Percentiles rank a stretch among this genome's conserved stretches.
Conservation (phyloP, 2,113 vertebrate genomes). For the Neodontobutis hainanensis region DNA sequence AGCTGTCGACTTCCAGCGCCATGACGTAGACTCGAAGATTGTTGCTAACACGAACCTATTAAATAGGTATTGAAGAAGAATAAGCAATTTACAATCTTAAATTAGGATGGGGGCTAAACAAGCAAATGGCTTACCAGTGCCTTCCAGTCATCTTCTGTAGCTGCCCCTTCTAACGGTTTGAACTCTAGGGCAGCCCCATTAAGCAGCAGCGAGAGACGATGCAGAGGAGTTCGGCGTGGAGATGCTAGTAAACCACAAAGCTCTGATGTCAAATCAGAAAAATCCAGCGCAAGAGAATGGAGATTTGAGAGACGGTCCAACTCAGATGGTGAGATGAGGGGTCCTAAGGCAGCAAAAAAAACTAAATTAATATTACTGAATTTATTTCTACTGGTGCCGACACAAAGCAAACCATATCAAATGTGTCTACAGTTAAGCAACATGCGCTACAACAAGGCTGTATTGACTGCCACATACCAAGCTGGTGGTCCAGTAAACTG, state of each 20-base stretch:
- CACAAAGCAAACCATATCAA: neutral
- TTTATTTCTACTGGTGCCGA: too few relatives aligned
- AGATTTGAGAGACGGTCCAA: constrained; percentile 90
- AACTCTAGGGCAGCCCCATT: constrained; percentile 90
- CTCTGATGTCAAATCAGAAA: constrained; percentile 93
- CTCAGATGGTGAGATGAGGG: constrained; percentile 88
- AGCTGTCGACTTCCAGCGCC: constrained; percentile 92
- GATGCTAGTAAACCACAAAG: constrained; percentile 91
- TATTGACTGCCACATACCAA: constrained; percentile 59
- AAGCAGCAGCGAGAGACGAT: constrained; percentile 94
- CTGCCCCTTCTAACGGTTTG: constrained; percentile 89
- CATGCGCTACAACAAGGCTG: too few relatives aligned
- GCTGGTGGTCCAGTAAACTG: constrained; percentile 93
- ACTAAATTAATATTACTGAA: neutral
- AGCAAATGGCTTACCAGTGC: constrained; percentile 76
- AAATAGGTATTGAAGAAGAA: neutral
- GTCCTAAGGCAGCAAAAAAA: constrained; percentile 60
- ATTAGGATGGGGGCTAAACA: neutral
- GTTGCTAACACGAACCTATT: constrained; percentile 83
- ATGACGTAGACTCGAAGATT: constrained; percentile 96
- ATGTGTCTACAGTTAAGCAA: neutral
- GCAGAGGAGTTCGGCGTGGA: constrained; percentile 88
- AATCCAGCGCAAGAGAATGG: constrained; percentile 93
- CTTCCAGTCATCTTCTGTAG: constrained; percentile 94
- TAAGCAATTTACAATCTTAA: neutral